Evolutionary conservation across 1,140 invertebrate genomes (phyloP), one percentile per base, ranked within the genome.

Genomic region (Homalodisca vitripennis): DNA sequence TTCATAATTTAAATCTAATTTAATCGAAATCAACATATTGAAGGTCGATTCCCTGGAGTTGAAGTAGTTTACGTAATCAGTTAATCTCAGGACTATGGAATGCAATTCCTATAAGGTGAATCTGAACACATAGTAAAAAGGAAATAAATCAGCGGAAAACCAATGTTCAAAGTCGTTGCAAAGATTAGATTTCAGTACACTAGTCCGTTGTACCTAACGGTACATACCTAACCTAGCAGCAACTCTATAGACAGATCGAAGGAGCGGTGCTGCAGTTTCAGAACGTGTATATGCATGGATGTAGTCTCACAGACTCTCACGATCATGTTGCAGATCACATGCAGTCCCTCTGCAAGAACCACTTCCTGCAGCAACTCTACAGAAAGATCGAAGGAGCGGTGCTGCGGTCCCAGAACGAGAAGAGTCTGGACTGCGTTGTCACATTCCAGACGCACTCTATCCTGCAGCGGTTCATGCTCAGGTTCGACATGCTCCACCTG

Each of bases 391-490:
- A 96, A 74, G 94, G 94, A 13, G 94, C 93, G 0, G 91, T 95
- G 34, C 83, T 97, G 24, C 89, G 86, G 78, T 95, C 93, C 2
- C 87, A 92, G 77, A 94, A 94, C 78, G 94, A 96, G 80, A 83
- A 91, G 66, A 93, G 95, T 78, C 82, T 96, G 71, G 89, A 95
- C 81, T 96, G 93, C 83, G 87, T 91, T 70, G 90, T 95, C 77
- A 96, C 93, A 47, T 97, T 96, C 79, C 93, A 95, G 80, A 95
- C 94, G 70, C 92, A 95, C 81, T 93, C 93, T 75, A 93, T 97
- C 71, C 84, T 95, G 71, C 94, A 97, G 81, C 84, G 91, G 73
- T 97, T 97, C 80, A 95, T 96, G 92, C 85, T 97, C 70, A 87
- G 94, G 73, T 97, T 97, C 80, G 89, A 91, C 73, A 80, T 84